Conservation (phyloP, 1,140 invertebrate species). For the Drosophila pandora region DNA sequence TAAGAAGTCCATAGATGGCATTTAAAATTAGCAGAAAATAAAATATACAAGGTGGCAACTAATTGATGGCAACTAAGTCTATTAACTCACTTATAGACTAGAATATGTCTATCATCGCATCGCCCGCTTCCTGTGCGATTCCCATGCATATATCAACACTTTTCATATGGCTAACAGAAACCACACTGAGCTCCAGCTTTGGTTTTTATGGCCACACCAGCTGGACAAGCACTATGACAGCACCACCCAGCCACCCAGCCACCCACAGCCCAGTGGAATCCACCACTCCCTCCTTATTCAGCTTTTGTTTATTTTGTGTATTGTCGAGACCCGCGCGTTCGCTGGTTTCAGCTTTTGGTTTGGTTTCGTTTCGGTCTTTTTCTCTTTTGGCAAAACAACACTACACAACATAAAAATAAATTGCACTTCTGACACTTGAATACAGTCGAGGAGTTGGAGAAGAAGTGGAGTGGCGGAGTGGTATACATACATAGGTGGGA, state of each 20-base stretch:
- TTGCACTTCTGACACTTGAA: conserved; percentile 82
- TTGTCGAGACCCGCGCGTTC: conserved; percentile 52
- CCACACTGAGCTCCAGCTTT: conserved; percentile 61
- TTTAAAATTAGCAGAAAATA: conserved; percentile 23
- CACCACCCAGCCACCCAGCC: not conserved
- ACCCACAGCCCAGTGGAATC: not conserved
- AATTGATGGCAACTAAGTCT: conserved; percentile 9
- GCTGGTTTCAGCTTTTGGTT: conserved; percentile 34
- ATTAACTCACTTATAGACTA: conserved; percentile 36
- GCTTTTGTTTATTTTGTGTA: conserved; percentile 72
- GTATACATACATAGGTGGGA: not conserved
- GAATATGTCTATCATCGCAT: conserved; percentile 9
- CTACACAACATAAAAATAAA: conserved; percentile 81
- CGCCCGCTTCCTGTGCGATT: not conserved
- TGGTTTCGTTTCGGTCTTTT: conserved; percentile 22
- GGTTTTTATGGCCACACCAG: conserved; percentile 75
- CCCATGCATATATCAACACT: conserved; percentile 66
- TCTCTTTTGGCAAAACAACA: conserved; percentile 61
- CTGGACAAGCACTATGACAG: conserved; percentile 50
- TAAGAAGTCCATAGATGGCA: not conserved
- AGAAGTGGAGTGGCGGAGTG: not conserved
- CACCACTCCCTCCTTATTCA: not conserved
- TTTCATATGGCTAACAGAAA: conserved; percentile 58
- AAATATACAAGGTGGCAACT: conserved; percentile 5
- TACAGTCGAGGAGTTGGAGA: conserved; percentile 63